Base-by-base conservation (phyloP, 2,888 invertebrate genomes). In the Mayetiola destructor region DNA sequence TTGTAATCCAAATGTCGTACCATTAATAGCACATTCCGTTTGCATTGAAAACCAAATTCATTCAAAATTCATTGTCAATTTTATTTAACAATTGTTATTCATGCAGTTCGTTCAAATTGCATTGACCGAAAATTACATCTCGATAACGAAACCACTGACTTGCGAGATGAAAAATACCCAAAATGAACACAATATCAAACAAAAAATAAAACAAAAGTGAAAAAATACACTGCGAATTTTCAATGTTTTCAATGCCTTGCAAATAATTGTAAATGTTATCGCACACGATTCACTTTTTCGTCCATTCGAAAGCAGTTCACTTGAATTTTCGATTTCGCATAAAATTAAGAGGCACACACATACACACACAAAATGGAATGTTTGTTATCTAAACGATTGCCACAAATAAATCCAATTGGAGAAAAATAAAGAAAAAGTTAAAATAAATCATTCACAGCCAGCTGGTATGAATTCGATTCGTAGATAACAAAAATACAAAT, bases 1-100 rank as follows among this genome's bases (percentile, higher is more conserved):
- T 21, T 2, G 48, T 48, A 48, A 23, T 48, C 14, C 42, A 23
- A 48, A 42, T 27, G 48, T 48, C 48, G 23, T 48, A 48, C 48
- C n/a, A n/a, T n/a, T n/a, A n/a, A n/a, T n/a, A 48, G 27, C 27
- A 48, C 48, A 27, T 27, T 27, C 27, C 27, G 23, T 27, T 27
- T 27, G 23, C 27, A 37, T 16, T 37, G 14, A 27, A 27, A 48
- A 48, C 23, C 23, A 12, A 23, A 27, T 48, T n/a, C 48, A 48
- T 48, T 27, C 48, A 48, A 23, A 48, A 27, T 48, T 48, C 16
- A 27, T n/a, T 23, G 6, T 6, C 23, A n/a, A 48, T 27, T 5
- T 16, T 16, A 37, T 37, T 9, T 5, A 14, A 14, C n/a, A 10
- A 48, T 8, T 27, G n/a, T 48, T n/a, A n/a, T 9, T 2, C 23